phyloP scores from a whole-genome alignment of 2,888 invertebrate species.

The Erebia aethiops region DNA sequence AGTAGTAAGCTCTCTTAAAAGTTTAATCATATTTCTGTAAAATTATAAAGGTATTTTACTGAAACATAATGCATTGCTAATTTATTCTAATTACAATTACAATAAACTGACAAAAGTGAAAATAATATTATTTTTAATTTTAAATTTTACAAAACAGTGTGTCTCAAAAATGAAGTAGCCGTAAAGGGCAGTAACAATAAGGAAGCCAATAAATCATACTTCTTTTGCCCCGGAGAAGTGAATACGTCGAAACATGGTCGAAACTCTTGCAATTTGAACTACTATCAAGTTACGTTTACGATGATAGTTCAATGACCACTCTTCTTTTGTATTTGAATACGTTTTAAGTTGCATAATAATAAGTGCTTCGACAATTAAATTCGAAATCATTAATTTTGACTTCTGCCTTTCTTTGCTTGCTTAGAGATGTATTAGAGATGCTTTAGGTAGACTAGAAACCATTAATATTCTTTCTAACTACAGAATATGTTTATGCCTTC shows the following conservation, averaged over 20 bases:
- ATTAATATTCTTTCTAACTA: too few relatives aligned
- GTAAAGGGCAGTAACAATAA: conserved; percentile 58
- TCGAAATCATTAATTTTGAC: neutral
- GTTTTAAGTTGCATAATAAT: neutral
- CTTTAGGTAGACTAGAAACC: too few relatives aligned
- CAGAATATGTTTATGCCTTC: too few relatives aligned
- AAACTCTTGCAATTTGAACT: conserved; percentile 15
- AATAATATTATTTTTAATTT: neutral
- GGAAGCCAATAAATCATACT: conserved; percentile 64
- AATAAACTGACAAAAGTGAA: too few relatives aligned
- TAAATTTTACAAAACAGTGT: conserved; percentile 42
- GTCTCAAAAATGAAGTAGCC: conserved; percentile 40
- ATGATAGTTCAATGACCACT: conserved; percentile 8
- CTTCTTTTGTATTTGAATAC: conserved; percentile 3
- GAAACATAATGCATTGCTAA: too few relatives aligned
- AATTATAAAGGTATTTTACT: too few relatives aligned
- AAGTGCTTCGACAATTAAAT: conserved; percentile 2
- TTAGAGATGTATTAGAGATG: too few relatives aligned
- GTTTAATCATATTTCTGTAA: too few relatives aligned
- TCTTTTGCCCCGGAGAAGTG: conserved; percentile 31
- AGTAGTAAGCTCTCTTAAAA: too few relatives aligned
- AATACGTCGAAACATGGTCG: conserved; percentile 21
- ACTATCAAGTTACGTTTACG: conserved; percentile 16
- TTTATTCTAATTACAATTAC: too few relatives aligned
- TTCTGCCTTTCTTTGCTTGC: too few relatives aligned